Evolutionary conservation across 2,888 invertebrate species (phyloP), one percentile per base, ranked within the genome.

Genomic region (Andrena bicolor): DNA sequence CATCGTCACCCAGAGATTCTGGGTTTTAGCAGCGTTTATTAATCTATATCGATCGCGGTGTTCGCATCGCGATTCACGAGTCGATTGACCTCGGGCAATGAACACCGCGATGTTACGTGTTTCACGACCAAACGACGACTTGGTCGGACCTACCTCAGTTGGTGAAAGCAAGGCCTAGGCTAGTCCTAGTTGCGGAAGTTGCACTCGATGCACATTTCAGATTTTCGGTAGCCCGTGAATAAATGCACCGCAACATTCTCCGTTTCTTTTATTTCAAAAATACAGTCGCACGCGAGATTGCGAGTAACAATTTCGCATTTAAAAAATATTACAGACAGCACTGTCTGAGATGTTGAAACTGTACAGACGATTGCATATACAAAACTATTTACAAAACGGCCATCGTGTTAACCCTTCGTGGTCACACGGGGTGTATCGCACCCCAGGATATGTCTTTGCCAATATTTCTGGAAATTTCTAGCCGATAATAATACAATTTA

Each of bases 81-180:
- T 5, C 63, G 26, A 61, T 80, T 66, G 75, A 78, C 56, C 65
- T 13, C 79, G 79, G 75, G 72, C 78, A 80, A 68, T 63, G 78
- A 68, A 80, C 49, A 74, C 74, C 35, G 30, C 73, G 80, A 73
- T 71, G 78, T 82, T 79, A 51, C 76, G 66, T 76, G 71, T 77
- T 80, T 84, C 86, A 70, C 85, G 86, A 71, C 76, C 74, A 78
- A 76, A 49, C 71, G 76, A 51, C 68, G 77, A 82, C 83, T 83
- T 81, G 60, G 69, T 63, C 74, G 81, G 56, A 78, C 32, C 71
- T 68, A 78, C 73, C 56, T 65, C 35, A 75, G 72, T 71, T n/a
- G 84, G 88, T 88, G 88, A 88, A 88, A 88, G 88, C 86, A 88
- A 89, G 85, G 81, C 80, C 77, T 89, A 82, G 76, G 83, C 83